Evolutionary conservation across 2,113 vertebrate genomes (phyloP).

Genomic region (Aptenodytes forsteri): DNA sequence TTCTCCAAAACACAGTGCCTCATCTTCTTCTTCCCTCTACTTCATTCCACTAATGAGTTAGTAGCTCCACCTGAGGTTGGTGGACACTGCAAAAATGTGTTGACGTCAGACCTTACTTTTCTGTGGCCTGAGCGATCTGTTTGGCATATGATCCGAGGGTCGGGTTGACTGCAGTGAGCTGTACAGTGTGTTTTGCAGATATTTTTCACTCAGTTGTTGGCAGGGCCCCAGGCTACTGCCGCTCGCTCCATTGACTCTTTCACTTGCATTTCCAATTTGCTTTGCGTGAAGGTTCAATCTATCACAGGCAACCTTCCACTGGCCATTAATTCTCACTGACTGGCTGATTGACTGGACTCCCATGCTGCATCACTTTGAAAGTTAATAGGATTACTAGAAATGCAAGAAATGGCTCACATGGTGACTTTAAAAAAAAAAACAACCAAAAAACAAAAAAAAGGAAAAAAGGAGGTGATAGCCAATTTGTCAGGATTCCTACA

Average conservation of each 20-base stretch:
- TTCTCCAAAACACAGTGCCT: not conserved
- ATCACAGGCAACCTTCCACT: constrained; percentile 5
- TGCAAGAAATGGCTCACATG: not conserved
- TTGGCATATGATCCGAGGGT: not conserved
- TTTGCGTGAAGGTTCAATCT: not conserved
- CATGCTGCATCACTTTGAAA: not conserved
- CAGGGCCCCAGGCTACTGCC: not conserved
- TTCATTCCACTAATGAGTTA: not conserved
- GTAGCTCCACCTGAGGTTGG: not conserved
- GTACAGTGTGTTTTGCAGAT: not conserved
- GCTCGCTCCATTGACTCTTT: not conserved
- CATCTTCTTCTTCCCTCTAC: not conserved
- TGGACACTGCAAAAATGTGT: not conserved
- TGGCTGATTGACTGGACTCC: not conserved
- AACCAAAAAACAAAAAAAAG: not conserved
- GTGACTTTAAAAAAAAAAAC: not conserved
- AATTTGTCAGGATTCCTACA: not conserved
- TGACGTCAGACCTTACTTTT: not conserved
- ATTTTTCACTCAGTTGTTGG: constrained; percentile 12
- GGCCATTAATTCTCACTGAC: not conserved
- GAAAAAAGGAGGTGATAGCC: not conserved
- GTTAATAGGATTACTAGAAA: not conserved
- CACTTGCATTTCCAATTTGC: constrained; percentile 48
- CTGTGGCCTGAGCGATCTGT: not conserved
- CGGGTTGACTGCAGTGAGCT: not conserved